Conservation (phyloP, 2,113 vertebrate genomes). For the Poeciliopsis prolifica region DNA sequence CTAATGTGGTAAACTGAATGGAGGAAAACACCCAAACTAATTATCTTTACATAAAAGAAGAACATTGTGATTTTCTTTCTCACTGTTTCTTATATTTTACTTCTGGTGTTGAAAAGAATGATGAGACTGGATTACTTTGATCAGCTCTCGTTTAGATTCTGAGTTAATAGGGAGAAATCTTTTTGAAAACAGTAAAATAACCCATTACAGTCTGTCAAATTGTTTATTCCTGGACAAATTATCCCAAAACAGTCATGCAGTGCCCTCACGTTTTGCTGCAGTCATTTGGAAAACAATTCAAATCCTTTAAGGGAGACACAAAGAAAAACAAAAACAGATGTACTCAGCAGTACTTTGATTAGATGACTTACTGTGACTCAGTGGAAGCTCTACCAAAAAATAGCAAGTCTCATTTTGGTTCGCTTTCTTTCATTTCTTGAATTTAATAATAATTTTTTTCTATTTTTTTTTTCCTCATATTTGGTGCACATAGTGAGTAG, state of each 20-base stretch:
- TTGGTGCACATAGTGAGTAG: constrained; percentile 51
- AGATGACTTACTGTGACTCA: background rate
- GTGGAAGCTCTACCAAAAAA: background rate
- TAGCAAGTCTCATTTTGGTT: background rate
- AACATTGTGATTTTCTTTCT: no score
- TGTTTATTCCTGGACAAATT: no score
- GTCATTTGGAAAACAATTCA: no score
- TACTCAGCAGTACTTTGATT: background rate
- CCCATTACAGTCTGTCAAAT: background rate
- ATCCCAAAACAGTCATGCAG: no score
- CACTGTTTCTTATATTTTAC: no score
- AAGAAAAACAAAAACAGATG: background rate
- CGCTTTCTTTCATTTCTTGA: background rate
- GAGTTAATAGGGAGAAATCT: background rate
- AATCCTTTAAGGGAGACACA: no score
- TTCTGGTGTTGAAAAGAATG: no score
- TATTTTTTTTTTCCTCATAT: constrained; percentile 15
- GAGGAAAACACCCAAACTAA: no score
- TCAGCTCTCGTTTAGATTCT: background rate
- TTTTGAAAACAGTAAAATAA: background rate
- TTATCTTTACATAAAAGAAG: no score
- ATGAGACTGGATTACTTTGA: background rate
- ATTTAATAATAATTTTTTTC: constrained; percentile 10
- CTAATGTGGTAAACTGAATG: no score
- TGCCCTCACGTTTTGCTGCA: no score